phyloP scores from a whole-genome alignment of 2,113 vertebrate genomes.

The Hydropotes inermis region DNA sequence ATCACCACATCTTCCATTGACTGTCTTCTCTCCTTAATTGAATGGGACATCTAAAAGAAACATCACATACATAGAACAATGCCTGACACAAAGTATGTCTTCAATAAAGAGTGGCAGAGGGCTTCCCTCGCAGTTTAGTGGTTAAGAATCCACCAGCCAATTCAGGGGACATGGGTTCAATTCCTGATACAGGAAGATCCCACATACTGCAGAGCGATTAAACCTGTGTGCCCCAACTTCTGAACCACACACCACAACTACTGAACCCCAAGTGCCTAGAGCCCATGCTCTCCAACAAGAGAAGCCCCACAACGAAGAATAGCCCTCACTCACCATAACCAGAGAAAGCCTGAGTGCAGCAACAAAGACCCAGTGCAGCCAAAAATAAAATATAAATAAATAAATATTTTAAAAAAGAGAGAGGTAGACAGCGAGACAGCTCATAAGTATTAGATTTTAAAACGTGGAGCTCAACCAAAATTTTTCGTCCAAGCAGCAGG shows the following conservation, averaged over 20 bases:
- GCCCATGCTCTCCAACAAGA: not conserved
- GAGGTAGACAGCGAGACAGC: not conserved
- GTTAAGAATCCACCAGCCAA: not conserved
- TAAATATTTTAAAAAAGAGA: not conserved
- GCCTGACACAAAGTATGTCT: not conserved
- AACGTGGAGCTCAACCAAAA: not conserved
- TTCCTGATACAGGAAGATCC: not conserved
- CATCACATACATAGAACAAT: not conserved
- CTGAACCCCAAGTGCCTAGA: not conserved
- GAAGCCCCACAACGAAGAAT: not conserved
- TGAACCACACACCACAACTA: not conserved
- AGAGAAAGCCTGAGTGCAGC: not conserved
- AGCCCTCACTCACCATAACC: not conserved
- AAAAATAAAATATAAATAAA: not conserved
- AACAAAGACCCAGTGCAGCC: not conserved
- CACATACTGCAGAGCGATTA: not conserved
- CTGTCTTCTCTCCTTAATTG: not conserved
- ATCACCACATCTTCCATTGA: not conserved
- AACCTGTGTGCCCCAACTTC: fast-evolving
- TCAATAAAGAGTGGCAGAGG: not conserved
- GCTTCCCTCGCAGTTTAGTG: not conserved
- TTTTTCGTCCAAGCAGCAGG: not conserved
- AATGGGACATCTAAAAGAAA: not conserved
- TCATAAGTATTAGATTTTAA: not conserved
- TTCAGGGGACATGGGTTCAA: not conserved